Evolutionary conservation across 2,888 invertebrate species (phyloP).

Genomic region (Hesperia comma): DNA sequence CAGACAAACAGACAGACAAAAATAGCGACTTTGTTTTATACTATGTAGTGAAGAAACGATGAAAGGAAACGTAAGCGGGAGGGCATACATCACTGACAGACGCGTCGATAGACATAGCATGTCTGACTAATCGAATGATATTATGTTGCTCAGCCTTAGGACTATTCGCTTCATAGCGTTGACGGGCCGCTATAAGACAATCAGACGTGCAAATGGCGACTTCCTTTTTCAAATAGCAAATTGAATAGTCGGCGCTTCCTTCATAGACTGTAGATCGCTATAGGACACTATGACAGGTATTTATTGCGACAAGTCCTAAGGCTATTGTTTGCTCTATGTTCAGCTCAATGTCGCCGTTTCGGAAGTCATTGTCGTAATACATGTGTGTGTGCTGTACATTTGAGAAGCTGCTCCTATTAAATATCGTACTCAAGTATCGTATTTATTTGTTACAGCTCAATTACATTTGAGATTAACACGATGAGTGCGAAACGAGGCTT

Average conservation of each 20-base stretch:
- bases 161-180: slow-evolving; percentile 57
- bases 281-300: slow-evolving; percentile 1
- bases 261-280: slow-evolving; percentile 21
- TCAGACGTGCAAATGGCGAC: slow-evolving; percentile 64
- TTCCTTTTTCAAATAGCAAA: slow-evolving; percentile 63
- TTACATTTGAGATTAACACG: slow-evolving; percentile 14
- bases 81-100: slow-evolving; percentile 33
- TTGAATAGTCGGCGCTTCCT: slow-evolving; percentile 47
- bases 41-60: slow-evolving; percentile 35
- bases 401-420: slow-evolving; percentile 16
- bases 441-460: slow-evolving; percentile 16
- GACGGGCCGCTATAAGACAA: slow-evolving; percentile 58
- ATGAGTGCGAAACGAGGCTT: too few species aligned
- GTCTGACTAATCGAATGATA: slow-evolving; percentile 43
- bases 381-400: background rate
- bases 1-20: too few species aligned
- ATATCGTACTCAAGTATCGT: slow-evolving; percentile 17
- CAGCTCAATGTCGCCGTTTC: background rate
- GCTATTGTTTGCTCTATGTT: background rate
- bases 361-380: background rate
- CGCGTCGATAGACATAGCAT: slow-evolving; percentile 34
- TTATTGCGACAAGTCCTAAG: slow-evolving; percentile 3
- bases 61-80: slow-evolving; percentile 36
- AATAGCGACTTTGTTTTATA: too few species aligned
- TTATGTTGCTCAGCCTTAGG: slow-evolving; percentile 55